Evolutionary conservation across 2,797 vertebrate species (phyloP), one percentile per base, ranked within the genome.

Genomic region (Denticeps clupeoides): DNA sequence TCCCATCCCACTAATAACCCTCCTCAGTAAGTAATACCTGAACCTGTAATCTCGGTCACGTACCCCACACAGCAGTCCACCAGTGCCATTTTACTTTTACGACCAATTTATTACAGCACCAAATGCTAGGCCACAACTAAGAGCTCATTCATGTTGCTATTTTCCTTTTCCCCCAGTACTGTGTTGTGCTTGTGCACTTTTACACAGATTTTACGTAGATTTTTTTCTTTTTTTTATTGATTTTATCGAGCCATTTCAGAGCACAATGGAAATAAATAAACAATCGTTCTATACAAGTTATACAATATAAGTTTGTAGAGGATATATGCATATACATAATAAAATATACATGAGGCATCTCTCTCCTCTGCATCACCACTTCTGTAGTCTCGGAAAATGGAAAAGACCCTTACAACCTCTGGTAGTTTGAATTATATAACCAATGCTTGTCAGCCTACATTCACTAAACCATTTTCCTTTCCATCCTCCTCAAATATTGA

Each of bases 401-500:
- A 66, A 51, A 18, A 46, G 25, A 41, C 27, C 48, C 22, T 37
- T 21, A 7, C 26, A 52, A 56, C 53, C 59, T 56, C 47, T 47
- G 45, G 24, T 53, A 51, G 40, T 59, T 59, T 64, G 62, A 74
- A 71, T 83, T 77, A 79, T 75, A 69, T 82, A 82, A 83, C 63
- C 64, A 49, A 47, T 19, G 57, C 63, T 66, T 73, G 78, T 78
- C 72, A 65, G 70, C 68, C 76, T 75, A 71, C 69, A 45, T 78
- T 79, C 76, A 82, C 77, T 64, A 66, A 67, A 69, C 70, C 70
- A 42, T 16, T 66, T 56, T 68, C 67, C 59, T 60, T 65, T 45
- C 65, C 74, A 59, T 70, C 74, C 74, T 73, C 68, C 70, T 64
- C 73, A 70, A 65, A 68, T 74, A 80, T 78, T 67, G 68, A 77